Base-by-base conservation (phyloP, 1,140 invertebrate genomes). In the Theocolax elegans region DNA sequence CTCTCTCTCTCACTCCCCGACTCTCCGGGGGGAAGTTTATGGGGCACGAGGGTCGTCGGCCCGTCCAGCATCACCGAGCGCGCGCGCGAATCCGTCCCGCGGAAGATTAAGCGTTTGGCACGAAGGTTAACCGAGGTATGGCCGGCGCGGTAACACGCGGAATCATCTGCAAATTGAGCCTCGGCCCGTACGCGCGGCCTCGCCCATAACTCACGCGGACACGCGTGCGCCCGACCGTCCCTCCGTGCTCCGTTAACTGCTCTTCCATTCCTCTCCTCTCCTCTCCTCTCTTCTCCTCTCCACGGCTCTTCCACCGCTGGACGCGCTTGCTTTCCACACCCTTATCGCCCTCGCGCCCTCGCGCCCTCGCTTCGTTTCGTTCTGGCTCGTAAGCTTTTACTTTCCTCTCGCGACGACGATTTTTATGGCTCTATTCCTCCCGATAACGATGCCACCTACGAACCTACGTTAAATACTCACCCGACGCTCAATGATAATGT, bases 101-200 rank as follows among this genome's bases (percentile, higher is more conserved):
- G 60, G 82, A 88, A 88, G 87, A 88, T 87, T 86, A 86, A 88
- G 86, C 85, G 85, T 80, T 81, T 78, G 78, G 77, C 78, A 75
- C 76, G 80, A 81, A 84, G 80, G 83, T 83, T 84, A 84, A 83
- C 81, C 83, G 79, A 78, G 71, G 81, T 77, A 78, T 82, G 83
- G 82, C 79, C 80, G 78, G 81, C 77, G 81, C 77, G 84, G 86
- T 86, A 86, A 86, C 86, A 86, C 85, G 83, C 83, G 81, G 85
- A 87, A 88, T 87, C 85, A 86, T 88, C 86, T 87, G 87, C 86
- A 87, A 88, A 88, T 87, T 85, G 86, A 87, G 86, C 85, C 81
- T 80, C 81, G 82, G 80, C 79, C 77, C 77, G 79, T 67, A 78
- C 79, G 82, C 75, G 80, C 80, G 79, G 77, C 78, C 77, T 82